These are phyloP conservation scores for Porites evermanni DNA, from an alignment of 92 coral and sea anemone species.

Conservation along the genomic window DNA sequence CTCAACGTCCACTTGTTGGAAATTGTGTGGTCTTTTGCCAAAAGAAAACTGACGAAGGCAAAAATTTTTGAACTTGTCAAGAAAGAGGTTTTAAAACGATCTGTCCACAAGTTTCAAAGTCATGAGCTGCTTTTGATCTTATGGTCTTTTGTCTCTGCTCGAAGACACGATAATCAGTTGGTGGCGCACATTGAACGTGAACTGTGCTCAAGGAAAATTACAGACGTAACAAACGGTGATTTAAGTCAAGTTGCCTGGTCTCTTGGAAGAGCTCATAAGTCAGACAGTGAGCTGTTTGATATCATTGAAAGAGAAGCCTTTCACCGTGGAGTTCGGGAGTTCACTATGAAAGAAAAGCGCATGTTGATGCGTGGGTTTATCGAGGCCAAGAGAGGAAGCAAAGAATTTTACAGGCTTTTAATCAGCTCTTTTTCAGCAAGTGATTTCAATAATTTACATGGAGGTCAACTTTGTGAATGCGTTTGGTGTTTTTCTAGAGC, in stretches of 20 bases:
- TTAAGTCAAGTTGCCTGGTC: conserved; percentile 11
- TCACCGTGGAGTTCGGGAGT: not conserved
- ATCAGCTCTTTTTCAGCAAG: not conserved
- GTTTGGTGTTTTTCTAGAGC: conserved; percentile 19
- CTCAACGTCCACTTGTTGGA: not conserved
- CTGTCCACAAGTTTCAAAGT: not conserved
- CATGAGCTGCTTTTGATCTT: conserved; percentile 6
- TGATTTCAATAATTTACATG: not conserved
- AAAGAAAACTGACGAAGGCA: not conserved
- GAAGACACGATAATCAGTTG: not conserved
- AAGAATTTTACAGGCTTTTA: not conserved
- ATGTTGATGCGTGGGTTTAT: conserved; percentile 13
- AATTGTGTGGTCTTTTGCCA: conserved; percentile 22
- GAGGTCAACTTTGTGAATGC: not conserved
- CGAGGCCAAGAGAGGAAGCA: conserved; percentile 24
- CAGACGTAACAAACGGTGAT: not conserved
- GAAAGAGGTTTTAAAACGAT: conserved; percentile 15
- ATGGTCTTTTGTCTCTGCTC: conserved; percentile 13
- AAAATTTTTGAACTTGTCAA: conserved; percentile 13
- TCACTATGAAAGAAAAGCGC: not conserved
- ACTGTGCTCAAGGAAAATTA: not conserved
- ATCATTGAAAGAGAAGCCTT: not conserved
- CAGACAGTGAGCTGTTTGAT: not conserved
- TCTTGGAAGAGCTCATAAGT: conserved; percentile 3
- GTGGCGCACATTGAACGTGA: not conserved